Percentiles rank a stretch among this genome's conserved stretches.
Conservation (phyloP, 2,888 invertebrate species). For the Pristionchus maxplancki region DNA sequence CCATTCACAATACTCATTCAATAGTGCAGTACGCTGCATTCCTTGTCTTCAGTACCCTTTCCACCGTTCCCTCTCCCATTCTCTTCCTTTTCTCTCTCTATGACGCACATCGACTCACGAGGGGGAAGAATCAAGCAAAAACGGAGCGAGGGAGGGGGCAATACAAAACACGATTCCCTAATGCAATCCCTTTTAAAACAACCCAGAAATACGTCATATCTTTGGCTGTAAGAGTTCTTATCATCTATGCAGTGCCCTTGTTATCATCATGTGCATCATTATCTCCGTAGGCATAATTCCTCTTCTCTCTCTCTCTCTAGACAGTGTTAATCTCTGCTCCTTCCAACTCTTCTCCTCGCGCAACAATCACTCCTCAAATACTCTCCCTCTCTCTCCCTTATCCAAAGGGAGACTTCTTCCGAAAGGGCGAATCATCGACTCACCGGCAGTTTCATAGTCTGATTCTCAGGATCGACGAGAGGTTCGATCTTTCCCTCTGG, state of each 20-base stretch:
- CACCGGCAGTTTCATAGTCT: conserved; percentile 65
- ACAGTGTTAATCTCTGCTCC: neutral
- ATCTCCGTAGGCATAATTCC: neutral
- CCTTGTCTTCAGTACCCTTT: neutral
- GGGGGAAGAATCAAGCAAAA: conserved; percentile 28
- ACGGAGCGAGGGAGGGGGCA: neutral
- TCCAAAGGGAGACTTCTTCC: neutral
- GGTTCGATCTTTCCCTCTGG: conserved; percentile 65
- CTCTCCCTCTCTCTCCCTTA: neutral
- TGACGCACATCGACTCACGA: conserved; percentile 34
- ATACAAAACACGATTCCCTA: neutral
- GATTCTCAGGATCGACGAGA: conserved; percentile 64
- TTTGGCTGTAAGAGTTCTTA: neutral
- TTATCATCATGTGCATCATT: neutral
- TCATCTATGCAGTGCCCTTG: neutral
- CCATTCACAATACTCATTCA: neutral
- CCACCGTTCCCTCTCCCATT: neutral
- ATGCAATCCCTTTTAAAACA: neutral
- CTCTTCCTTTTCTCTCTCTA: neutral
- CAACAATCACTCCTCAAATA: conserved; percentile 15
- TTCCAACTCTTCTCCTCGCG: neutral
- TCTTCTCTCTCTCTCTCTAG: neutral
- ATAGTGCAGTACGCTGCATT: neutral
- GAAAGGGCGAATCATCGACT: conserved; percentile 53
- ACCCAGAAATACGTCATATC: neutral